These are phyloP conservation scores for Oryctes rhinoceros DNA, from an alignment of 1,140 invertebrate species.

Conservation along the genomic window DNA sequence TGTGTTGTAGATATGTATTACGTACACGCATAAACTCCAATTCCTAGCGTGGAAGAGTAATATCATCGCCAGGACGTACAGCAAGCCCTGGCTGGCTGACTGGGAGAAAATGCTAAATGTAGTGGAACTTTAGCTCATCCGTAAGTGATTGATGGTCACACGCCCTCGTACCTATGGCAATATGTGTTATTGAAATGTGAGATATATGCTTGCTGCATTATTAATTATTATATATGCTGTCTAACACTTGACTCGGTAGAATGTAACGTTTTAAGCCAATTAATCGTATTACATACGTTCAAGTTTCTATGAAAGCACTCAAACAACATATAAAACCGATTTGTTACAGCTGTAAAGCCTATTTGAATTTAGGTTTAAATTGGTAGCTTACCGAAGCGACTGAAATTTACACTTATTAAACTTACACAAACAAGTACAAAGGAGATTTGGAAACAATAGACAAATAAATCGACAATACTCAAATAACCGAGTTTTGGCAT, in stretches of 20 bases:
- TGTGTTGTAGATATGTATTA: constrained; percentile 8
- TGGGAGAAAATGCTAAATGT: constrained; percentile 58
- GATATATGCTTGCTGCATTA: constrained; percentile 40
- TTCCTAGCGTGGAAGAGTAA: constrained; percentile 20
- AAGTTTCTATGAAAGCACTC: not conserved
- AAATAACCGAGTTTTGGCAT: no score
- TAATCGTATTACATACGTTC: constrained; percentile 8
- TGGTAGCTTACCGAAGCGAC: no score
- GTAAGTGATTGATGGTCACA: constrained; percentile 61
- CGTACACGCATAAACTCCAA: constrained; percentile 1
- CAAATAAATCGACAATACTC: no score
- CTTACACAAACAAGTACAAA: no score
- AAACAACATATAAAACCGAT: not conserved
- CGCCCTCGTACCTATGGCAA: constrained; percentile 59
- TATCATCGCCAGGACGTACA: constrained; percentile 27
- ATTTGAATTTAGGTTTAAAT: no score
- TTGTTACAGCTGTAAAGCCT: not conserved
- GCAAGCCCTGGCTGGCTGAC: constrained; percentile 17
- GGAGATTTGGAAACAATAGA: no score
- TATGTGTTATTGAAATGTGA: constrained; percentile 61
- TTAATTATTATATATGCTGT: constrained; percentile 38
- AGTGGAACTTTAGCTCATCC: constrained; percentile 61
- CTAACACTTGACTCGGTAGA: constrained; percentile 23
- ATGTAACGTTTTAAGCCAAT: constrained; percentile 28
- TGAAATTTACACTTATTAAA: no score